Evolutionary conservation across 2,797 vertebrate species (phyloP), one percentile per base, ranked within the genome.

Genomic region (Craterocephalus amniculus): DNA sequence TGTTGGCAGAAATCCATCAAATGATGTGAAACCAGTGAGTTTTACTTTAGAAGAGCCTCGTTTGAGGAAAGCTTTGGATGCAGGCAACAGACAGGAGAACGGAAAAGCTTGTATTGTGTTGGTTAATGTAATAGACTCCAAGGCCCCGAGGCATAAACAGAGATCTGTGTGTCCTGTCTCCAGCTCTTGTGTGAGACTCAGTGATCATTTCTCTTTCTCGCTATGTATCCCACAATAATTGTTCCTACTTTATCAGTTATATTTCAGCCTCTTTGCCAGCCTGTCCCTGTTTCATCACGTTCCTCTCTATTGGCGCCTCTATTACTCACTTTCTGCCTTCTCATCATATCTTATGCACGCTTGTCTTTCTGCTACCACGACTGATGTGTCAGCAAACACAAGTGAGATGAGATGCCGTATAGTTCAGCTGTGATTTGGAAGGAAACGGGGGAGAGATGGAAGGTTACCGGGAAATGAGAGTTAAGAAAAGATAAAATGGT

Each of bases 41-140:
- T 26, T 1, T 29, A 64, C 62, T 80, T 75, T 36, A 11, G 63
- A 51, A 56, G 18, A 58, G 63, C 49, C 55, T 74, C 27, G 40
- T 34, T 58, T 54, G 76, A 13, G 64, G 51, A 70, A 69, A 78
- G 61, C 79, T 77, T 77, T 64, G 66, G 67, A 64, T 80, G 69
- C 34, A 35, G 51, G 73, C 66, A 83, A 45, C 27, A 16, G 62
- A 68, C 67, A 76, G 72, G 76, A 55, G 72, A 78, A 55, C 67
- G 89, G 69, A 89, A 48, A 75, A 70, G 58, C 80, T 81, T 76
- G 36, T 69, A 40, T 86, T 51, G 40, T 81, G 75, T 75, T 68
- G 65, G 83, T 80, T 94, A 93, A 94, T 93, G 86, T 87, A 91
- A 93, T 93, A 87, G 81, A 32, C 67, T 3, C 10, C 20, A 48